Evolutionary conservation across 1,140 invertebrate species (phyloP), one percentile per base, ranked within the genome.

Genomic region (Atopsyche davidsoni): DNA sequence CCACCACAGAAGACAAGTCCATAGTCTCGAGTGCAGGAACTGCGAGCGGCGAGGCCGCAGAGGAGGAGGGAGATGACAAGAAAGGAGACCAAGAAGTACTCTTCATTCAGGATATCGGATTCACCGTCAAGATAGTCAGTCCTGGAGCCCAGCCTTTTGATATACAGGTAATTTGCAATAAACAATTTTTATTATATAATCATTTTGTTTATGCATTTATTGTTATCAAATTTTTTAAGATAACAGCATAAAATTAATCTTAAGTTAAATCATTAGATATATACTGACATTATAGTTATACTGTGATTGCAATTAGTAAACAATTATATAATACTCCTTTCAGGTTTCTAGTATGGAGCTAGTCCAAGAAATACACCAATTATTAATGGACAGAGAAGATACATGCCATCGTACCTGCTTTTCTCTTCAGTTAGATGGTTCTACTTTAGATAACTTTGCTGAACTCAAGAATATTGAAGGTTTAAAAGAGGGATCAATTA

Each of bases 341-440:
- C 56, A 89, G 85, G 90, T 98, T 2, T 96, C 92, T 10, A 95
- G 92, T 64, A 93, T 96, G 87, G 96, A 99, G 68, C 72, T 99
- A 28, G 94, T 98, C 0, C 96, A 99, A 77, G 96, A 99, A 77
- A 96, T 99, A 41, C 94, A 98, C 68, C 95, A 98, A 70, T 75
- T 98, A 40, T 72, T 99, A 6, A 96, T 98, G 91, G 96, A 99
- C 66, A 76, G 94, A 23, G 95, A 98, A 69, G 95, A 98, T 63
- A 97, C 94, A 0, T 98, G 96, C 63, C 95, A 96, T 62, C 76
- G 95, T 18, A 99, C 96, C 1, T 99, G 96, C 65, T 99, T 99
- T 67, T 96, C 94, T 0, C 76, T 99, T 6, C 93, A 98, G 72
- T 71, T 98, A 3, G 92, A 97, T 63, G 91, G 90, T 7, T 83